These are phyloP conservation scores for Aleiodes leptofemur DNA, from an alignment of 2,888 invertebrate species.

Conservation along the genomic window DNA sequence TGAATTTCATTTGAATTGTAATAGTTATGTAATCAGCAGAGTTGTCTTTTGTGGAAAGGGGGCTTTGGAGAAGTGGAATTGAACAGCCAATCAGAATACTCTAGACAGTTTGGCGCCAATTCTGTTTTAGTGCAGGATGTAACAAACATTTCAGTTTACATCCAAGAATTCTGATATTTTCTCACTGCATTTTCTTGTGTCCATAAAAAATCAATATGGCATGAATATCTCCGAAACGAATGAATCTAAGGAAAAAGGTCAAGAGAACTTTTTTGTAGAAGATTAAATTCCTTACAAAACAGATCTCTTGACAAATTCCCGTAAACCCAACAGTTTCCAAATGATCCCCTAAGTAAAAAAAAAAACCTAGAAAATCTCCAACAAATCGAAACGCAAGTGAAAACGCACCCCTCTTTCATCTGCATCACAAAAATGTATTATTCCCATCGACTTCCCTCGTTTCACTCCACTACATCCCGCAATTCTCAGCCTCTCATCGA, in stretches of 20 bases:
- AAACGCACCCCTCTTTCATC: too few species aligned
- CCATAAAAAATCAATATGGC: neutral
- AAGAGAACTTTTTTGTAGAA: too few species aligned
- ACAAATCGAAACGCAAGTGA: too few species aligned
- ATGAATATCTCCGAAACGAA: too few species aligned
- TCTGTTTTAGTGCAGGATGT: conserved; percentile 35
- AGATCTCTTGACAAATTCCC: too few species aligned
- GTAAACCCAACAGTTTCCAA: too few species aligned
- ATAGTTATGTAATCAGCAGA: neutral
- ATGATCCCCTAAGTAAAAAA: too few species aligned
- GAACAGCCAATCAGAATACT: conserved; percentile 60
- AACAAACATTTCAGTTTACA: neutral
- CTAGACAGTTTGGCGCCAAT: conserved; percentile 68
- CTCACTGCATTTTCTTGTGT: neutral
- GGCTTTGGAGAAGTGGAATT: conserved; percentile 47
- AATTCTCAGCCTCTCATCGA: neutral
- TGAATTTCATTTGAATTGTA: neutral
- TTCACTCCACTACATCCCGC: neutral
- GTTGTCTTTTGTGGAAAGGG: neutral
- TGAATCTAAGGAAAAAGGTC: too few species aligned
- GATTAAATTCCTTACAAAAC: too few species aligned
- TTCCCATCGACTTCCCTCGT: too few species aligned
- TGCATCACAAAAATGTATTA: too few species aligned
- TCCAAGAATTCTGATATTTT: neutral
- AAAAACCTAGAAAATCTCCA: too few species aligned